Base-by-base conservation (phyloP, 2,888 invertebrate genomes). In the Cerastis rubricosa region DNA sequence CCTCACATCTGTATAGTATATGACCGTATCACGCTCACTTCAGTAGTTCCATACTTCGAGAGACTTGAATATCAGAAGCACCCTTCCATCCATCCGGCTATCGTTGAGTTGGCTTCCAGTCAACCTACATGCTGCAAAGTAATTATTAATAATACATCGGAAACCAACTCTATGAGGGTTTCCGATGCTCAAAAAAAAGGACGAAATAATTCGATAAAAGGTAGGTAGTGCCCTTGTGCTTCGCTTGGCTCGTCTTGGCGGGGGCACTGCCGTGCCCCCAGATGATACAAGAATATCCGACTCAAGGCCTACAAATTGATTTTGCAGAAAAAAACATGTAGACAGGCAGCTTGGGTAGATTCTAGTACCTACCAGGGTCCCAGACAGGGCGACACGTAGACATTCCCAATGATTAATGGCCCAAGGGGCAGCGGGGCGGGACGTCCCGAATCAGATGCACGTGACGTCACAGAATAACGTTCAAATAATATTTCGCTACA, bases 401-500 rank as follows among this genome's bases (percentile, higher is more conserved):
- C 91, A 91, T 92, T 91, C 89, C 90, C 89, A 89, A 92, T 95
- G 95, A 95, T 95, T 94, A 94, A 95, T 93, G 93, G 90, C 87
- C 85, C 87, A 80, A 85, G 90, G 90, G 90, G 89, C 88, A 87
- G 88, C 87, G 91, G 92, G 91, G 89, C 90, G 89, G 90, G 86
- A 86, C 86, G 85, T 86, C 90, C 92, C 91, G 92, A 93, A 94
- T 94, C 96, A 95, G 94, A 94, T 94, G 95, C 95, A 94, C 95
- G 95, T 96, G 96, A 95, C 95, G 94, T 94, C 94, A 92, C 90
- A 78, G 80, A 91, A 90, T 93, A 94, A 93, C 92, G 92, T 89
- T 89, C 90, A 89, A 93, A 93, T 94, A 93, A 94, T 94, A 92
- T 91, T 92, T 89, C 87, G 89, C 87, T 85, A 90, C 87, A 89